These are phyloP conservation scores for Hystrix brachyura DNA, from an alignment of 2,113 vertebrate species.

Conservation along the genomic window DNA sequence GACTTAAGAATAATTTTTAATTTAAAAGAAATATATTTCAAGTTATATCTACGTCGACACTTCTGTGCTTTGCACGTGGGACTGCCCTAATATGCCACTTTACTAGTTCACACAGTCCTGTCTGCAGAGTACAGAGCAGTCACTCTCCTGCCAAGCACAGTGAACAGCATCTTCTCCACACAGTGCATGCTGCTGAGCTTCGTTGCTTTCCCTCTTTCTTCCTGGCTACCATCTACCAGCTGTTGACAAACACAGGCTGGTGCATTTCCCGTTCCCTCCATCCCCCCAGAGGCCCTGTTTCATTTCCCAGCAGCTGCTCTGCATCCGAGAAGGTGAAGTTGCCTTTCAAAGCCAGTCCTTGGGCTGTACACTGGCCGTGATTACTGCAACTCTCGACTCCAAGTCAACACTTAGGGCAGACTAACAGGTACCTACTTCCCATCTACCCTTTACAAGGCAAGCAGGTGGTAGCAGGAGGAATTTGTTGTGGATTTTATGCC, in stretches of 20 bases:
- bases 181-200: accelerated
- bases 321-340: not conserved
- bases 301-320: not conserved
- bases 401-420: not conserved
- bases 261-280: not conserved
- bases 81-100: not conserved
- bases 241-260: not conserved
- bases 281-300: not conserved
- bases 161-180: not conserved
- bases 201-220: accelerated
- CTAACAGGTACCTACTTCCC: accelerated
- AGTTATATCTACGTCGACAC: no score
- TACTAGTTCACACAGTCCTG: accelerated
- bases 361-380: not conserved
- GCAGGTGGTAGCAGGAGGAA: accelerated
- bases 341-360: not conserved
- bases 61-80: not conserved
- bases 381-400: no score
- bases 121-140: accelerated
- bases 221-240: not conserved
- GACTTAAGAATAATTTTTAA: not conserved
- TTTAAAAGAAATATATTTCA: not conserved
- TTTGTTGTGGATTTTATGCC: no score
- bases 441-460: not conserved
- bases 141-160: no score